A percentile compares a stretch with the other conserved stretches of the same genome.
phyloP scores from a whole-genome alignment of 2,113 vertebrate species.

The Carassius carassius region DNA sequence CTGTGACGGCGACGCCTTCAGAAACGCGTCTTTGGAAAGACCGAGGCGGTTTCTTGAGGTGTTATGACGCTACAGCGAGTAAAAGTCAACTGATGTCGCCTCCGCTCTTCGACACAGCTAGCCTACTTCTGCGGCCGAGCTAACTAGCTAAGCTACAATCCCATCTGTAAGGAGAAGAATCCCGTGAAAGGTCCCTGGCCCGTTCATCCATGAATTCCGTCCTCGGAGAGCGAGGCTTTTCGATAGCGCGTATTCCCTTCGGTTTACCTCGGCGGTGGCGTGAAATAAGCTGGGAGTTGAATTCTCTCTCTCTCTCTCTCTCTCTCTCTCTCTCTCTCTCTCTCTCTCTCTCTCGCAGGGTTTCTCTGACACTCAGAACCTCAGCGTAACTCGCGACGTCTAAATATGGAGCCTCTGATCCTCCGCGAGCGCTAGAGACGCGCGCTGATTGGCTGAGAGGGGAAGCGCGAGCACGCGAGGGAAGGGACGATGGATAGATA shows the following conservation, averaged over 20 bases:
- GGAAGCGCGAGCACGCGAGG: not conserved
- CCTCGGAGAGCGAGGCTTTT: not conserved
- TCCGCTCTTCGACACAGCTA: conserved; percentile 50
- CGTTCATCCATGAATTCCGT: not conserved
- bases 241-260: not conserved
- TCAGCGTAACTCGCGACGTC: conserved; percentile 56
- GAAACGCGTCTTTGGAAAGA: conserved; percentile 12
- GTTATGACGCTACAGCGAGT: conserved; percentile 10
- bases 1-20: conserved; percentile 21
- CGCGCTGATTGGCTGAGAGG: conserved; percentile 52
- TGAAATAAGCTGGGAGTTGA: conserved; percentile 8
- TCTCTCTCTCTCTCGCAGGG: not conserved
- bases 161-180: conserved; percentile 20
- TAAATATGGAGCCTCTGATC: conserved; percentile 79
- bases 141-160: conserved; percentile 60
- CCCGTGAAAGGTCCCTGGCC: not conserved
- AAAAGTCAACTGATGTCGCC: conserved; percentile 41
- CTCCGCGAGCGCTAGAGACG: conserved; percentile 66
- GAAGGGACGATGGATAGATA: not conserved
- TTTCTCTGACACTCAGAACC: conserved; percentile 56
- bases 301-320: not conserved
- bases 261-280: not conserved
- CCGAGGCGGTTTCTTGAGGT: conserved; percentile 8
- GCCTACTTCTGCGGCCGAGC: conserved; percentile 37
- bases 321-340: not conserved